These are phyloP conservation scores for Chiloscyllium plagiosum DNA, from an alignment of 2,113 vertebrate species.

Conservation along the genomic window DNA sequence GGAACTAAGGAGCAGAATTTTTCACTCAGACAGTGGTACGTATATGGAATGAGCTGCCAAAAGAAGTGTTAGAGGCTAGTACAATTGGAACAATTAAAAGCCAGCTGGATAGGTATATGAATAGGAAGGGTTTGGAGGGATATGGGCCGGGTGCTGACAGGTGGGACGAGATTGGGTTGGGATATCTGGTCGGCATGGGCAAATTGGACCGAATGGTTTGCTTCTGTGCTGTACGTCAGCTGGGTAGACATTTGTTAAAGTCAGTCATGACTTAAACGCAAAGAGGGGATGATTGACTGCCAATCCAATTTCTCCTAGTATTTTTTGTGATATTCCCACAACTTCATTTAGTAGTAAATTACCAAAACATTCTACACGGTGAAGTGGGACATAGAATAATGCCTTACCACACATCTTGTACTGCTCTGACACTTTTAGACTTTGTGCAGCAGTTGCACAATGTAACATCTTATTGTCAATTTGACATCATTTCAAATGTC, in stretches of 20 bases:
- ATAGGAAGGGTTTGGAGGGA: no score
- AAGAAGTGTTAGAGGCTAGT: no score
- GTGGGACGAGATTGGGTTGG: no score
- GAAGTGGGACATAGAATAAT: not conserved
- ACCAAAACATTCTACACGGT: not conserved
- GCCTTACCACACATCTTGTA: not conserved
- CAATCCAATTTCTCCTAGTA: not conserved
- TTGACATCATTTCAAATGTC: not conserved
- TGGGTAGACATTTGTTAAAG: not conserved
- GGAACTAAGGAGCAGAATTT: no score
- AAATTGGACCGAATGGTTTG: no score
- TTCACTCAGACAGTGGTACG: no score
- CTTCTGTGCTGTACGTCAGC: no score
- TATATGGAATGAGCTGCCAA: no score
- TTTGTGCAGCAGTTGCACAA: not conserved
- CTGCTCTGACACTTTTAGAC: not conserved
- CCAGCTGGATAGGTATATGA: no score
- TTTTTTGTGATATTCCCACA: not conserved
- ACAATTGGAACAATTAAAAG: no score
- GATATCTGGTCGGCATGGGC: no score
- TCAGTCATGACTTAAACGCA: not conserved
- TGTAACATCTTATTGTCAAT: not conserved
- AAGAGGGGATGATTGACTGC: not conserved
- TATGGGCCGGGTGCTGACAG: no score
- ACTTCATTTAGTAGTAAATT: not conserved